A percentile compares a stretch with the other conserved stretches of the same genome.
These are phyloP conservation scores for Balaeniceps rex DNA, from an alignment of 2,113 vertebrate species.

Conservation along the genomic window DNA sequence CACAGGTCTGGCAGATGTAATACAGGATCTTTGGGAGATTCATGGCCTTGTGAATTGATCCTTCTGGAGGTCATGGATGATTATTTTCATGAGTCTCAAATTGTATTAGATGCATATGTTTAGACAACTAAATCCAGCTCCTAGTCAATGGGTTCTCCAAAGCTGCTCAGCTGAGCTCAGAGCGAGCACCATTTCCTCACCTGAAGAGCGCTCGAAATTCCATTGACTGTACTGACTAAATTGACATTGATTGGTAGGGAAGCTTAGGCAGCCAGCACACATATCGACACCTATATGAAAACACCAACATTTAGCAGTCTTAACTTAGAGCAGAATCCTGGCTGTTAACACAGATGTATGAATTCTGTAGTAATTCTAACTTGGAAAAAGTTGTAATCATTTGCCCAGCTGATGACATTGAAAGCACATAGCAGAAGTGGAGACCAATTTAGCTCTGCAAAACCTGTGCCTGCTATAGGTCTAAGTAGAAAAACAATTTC, in stretches of 20 bases:
- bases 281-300: background rate
- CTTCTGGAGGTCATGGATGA: accelerated
- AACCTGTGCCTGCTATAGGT: background rate
- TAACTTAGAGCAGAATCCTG: background rate
- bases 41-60: background rate
- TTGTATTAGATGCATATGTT: background rate
- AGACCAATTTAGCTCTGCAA: background rate
- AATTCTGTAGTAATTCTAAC: background rate
- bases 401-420: background rate
- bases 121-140: background rate
- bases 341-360: background rate
- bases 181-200: background rate
- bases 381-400: background rate
- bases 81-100: background rate
- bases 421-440: background rate
- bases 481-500: background rate
- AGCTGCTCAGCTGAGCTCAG: background rate
- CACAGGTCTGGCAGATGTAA: background rate
- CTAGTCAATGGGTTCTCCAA: background rate
- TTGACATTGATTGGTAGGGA: background rate
- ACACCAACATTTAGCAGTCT: background rate
- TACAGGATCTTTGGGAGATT: background rate
- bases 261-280: background rate
- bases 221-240: background rate
- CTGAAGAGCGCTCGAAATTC: background rate